phyloP scores from a whole-genome alignment of 2,113 vertebrate genomes.

The Petroica traversi region DNA sequence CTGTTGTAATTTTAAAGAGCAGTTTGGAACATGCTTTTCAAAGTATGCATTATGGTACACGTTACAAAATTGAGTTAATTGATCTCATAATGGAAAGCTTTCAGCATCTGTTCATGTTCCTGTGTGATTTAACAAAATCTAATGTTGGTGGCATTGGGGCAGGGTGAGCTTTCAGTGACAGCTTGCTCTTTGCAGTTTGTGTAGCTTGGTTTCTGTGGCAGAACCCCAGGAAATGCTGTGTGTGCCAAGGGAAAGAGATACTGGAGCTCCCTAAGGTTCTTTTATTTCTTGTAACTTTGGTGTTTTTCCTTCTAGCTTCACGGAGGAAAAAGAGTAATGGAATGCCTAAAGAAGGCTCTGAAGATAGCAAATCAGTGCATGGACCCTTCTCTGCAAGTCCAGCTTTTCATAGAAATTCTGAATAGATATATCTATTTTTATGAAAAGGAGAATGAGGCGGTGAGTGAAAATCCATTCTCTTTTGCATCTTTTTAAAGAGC shows the following conservation, averaged over 20 bases:
- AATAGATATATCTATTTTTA: slow-evolving; percentile 99
- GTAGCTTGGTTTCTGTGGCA: neutral
- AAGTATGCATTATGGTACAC: neutral
- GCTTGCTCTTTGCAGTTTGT: neutral
- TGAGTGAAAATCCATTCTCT: slow-evolving; percentile 59
- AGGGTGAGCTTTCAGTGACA: neutral
- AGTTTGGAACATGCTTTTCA: neutral
- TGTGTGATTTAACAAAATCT: neutral
- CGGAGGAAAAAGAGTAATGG: slow-evolving; percentile 96
- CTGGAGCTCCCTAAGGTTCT: neutral
- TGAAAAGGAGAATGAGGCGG: slow-evolving; percentile 96
- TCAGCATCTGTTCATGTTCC: neutral
- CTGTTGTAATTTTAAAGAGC: neutral
- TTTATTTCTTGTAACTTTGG: neutral
- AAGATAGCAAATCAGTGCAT: slow-evolving; percentile 99
- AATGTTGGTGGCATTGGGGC: neutral
- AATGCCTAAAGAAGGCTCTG: slow-evolving; percentile 96
- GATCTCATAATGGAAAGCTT: neutral
- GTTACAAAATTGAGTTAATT: neutral
- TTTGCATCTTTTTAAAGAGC: neutral
- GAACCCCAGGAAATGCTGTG: neutral
- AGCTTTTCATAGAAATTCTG: slow-evolving; percentile 98
- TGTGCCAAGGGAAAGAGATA: neutral
- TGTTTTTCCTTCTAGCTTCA: slow-evolving; percentile 81
- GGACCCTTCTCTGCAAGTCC: slow-evolving; percentile 97